Percentiles rank a stretch among this genome's conserved stretches.
Evolutionary conservation across 2,113 vertebrate genomes (phyloP).

Genomic region (Oryzias melastigma): DNA sequence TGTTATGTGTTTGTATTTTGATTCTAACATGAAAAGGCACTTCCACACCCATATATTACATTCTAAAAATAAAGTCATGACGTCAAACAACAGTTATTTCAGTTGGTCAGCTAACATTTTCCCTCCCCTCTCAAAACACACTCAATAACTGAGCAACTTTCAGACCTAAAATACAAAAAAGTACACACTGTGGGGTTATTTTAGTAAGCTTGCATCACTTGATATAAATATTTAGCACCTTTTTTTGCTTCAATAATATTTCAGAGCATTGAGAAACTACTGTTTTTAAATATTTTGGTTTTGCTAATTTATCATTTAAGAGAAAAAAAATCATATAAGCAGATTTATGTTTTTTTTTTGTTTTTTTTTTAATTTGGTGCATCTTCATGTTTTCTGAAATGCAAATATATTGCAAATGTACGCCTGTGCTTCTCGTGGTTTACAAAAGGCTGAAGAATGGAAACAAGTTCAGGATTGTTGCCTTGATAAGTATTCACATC

Average conservation of each 20-base stretch:
- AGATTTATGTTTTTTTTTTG: background rate
- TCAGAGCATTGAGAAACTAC: too few species aligned
- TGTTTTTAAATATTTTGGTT: background rate
- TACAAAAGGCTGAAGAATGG: slow-evolving; percentile 48
- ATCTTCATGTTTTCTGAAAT: slow-evolving; percentile 3
- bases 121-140: slow-evolving; percentile 80
- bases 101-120: slow-evolving; percentile 81
- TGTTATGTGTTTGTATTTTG: slow-evolving; percentile 76
- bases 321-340: background rate
- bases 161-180: slow-evolving; percentile 19
- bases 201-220: slow-evolving; percentile 18
- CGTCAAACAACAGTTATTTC: slow-evolving; percentile 81
- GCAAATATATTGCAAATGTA: background rate
- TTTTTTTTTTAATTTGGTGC: background rate
- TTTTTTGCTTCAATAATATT: background rate
- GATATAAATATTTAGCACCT: slow-evolving; percentile 1
- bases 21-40: slow-evolving; percentile 83
- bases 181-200: slow-evolving; percentile 1
- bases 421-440: slow-evolving; percentile 18
- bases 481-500: slow-evolving; percentile 76
- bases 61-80: slow-evolving; percentile 90
- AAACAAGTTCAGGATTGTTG: slow-evolving; percentile 65
- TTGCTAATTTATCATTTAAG: background rate
- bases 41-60: slow-evolving; percentile 82
- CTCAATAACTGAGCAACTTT: slow-evolving; percentile 83